phyloP scores from a whole-genome alignment of 2,113 vertebrate species.

The Ibidorhyncha struthersii region DNA sequence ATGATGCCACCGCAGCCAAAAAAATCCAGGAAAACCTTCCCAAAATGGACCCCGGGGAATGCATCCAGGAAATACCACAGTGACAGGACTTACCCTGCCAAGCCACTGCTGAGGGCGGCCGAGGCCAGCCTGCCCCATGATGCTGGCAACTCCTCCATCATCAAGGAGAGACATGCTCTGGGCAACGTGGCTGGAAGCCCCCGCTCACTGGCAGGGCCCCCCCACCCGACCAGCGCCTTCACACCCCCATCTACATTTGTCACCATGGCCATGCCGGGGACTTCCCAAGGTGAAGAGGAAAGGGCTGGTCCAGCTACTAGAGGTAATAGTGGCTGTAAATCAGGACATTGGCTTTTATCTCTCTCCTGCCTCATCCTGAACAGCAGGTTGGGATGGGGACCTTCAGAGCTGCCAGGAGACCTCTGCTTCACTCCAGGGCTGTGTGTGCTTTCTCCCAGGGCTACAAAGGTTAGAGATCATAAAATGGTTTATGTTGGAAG shows the following conservation, averaged over 20 bases:
- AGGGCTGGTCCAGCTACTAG: neutral
- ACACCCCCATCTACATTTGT: neutral
- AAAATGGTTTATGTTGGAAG: no score
- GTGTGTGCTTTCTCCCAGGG: neutral
- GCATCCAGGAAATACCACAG: neutral
- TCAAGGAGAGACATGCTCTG: neutral
- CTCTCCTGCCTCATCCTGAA: neutral
- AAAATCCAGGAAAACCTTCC: conserved; percentile 68
- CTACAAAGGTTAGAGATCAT: neutral
- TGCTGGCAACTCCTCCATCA: neutral
- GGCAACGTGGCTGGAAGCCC: neutral
- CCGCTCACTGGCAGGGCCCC: neutral
- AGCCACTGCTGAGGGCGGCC: neutral
- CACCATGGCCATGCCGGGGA: neutral
- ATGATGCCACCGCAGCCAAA: conserved; percentile 31
- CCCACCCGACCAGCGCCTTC: neutral
- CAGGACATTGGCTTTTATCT: neutral
- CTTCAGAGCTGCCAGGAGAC: neutral
- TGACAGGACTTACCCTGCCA: neutral
- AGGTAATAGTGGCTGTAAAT: conserved; percentile 13
- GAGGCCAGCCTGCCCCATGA: neutral
- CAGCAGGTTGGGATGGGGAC: neutral
- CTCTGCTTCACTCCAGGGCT: neutral
- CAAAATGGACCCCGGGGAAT: conserved; percentile 21
- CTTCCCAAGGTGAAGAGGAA: conserved; percentile 17